Evolutionary conservation across 2,797 vertebrate genomes (phyloP).

Genomic region (Tangara arthus): DNA sequence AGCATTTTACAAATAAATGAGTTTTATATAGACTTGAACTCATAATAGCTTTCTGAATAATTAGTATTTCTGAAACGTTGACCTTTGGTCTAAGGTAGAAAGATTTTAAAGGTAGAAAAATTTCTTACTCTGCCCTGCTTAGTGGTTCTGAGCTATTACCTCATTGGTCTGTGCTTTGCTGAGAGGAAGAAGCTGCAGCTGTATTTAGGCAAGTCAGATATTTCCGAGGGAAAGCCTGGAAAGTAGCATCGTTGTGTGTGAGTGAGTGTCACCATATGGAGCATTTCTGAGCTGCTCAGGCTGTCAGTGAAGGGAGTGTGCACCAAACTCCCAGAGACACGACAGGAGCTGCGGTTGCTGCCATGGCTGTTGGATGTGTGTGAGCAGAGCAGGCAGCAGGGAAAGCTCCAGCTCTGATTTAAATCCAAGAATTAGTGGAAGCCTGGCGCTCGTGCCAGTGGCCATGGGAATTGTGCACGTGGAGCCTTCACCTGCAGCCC

Average conservation of each 20-base stretch:
- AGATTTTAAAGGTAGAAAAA: background rate
- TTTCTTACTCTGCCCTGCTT: background rate
- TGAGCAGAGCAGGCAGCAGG: background rate
- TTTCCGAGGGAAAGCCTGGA: background rate
- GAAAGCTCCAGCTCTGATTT: background rate
- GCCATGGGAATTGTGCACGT: rapidly evolving
- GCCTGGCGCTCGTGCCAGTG: no score
- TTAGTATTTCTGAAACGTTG: background rate
- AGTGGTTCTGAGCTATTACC: background rate
- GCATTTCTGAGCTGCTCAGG: background rate
- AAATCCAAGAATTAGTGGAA: background rate
- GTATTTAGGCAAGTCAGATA: background rate
- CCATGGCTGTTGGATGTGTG: background rate
- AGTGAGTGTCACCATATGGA: background rate
- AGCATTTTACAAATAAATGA: background rate
- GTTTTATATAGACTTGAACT: background rate
- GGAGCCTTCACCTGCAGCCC: background rate
- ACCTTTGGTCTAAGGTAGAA: background rate
- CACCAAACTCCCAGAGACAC: background rate
- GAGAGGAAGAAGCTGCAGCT: background rate
- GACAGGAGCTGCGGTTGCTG: background rate
- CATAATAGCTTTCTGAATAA: background rate
- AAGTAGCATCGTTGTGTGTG: background rate
- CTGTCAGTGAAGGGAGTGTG: background rate
- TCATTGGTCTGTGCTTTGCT: background rate